phyloP scores from a whole-genome alignment of 2,888 invertebrate species.

The Ferdinandea cuprea region DNA sequence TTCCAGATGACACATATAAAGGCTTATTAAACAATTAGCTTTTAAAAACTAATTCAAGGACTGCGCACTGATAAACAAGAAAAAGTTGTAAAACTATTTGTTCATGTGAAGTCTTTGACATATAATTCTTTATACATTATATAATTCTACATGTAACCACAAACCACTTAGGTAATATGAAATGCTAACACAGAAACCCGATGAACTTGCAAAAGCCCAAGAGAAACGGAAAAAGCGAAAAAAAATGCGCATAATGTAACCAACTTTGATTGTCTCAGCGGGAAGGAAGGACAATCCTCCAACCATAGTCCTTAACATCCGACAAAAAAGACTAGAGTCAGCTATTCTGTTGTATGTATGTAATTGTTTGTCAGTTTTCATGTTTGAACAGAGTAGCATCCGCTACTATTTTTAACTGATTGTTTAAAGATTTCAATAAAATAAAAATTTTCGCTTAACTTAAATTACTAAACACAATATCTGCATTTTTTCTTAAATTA shows the following conservation, averaged over 20 bases:
- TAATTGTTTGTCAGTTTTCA: constrained; percentile 48
- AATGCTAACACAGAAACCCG: constrained; percentile 26
- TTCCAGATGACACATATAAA: not conserved
- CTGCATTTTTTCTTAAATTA: too few species aligned
- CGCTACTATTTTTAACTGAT: constrained; percentile 32
- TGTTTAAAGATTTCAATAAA: constrained; percentile 32
- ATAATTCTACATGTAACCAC: not conserved
- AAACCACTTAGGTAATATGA: constrained; percentile 27
- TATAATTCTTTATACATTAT: not conserved
- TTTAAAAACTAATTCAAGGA: not conserved
- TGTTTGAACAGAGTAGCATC: constrained; percentile 38
- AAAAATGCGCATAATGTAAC: constrained; percentile 46
- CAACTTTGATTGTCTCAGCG: constrained; percentile 47
- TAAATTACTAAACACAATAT: too few species aligned
- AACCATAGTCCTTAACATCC: constrained; percentile 30
- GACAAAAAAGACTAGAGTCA: constrained; percentile 41
- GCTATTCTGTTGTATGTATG: constrained; percentile 27
- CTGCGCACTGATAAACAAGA: not conserved
- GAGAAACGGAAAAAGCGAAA: constrained; percentile 8
- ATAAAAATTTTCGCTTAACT: not conserved
- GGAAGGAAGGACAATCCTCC: constrained; percentile 52
- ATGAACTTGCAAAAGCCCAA: constrained; percentile 45
- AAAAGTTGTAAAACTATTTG: not conserved
- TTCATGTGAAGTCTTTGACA: not conserved
- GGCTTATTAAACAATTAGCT: not conserved